These are phyloP conservation scores for Sylvia atricapilla DNA, from an alignment of 2,113 vertebrate genomes.

Conservation along the genomic window DNA sequence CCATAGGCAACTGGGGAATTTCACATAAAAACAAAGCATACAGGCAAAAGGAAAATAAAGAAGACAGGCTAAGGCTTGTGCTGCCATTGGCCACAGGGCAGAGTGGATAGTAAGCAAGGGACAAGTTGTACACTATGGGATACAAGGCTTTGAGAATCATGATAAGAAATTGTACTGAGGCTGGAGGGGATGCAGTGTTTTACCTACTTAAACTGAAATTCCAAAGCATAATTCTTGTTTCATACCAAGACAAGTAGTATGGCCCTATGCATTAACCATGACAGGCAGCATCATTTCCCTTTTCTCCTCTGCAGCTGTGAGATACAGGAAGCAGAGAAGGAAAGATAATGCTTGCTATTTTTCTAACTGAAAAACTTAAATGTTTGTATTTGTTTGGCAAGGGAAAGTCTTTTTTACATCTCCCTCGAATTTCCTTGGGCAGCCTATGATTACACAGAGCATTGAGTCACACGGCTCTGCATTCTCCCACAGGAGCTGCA, in stretches of 20 bases:
- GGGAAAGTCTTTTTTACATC: neutral
- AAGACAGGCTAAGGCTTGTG: neutral
- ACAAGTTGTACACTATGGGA: neutral
- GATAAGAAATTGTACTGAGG: neutral
- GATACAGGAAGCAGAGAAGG: neutral
- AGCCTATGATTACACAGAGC: neutral
- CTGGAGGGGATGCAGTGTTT: neutral
- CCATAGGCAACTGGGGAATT: fast-evolving
- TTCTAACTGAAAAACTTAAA: neutral
- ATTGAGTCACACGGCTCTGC: neutral
- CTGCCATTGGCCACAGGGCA: neutral
- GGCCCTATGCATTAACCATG: neutral
- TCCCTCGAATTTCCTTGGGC: neutral
- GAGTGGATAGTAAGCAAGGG: neutral
- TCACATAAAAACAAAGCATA: neutral
- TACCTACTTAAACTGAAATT: neutral
- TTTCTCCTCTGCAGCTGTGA: neutral
- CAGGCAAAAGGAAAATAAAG: neutral
- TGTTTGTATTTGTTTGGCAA: neutral
- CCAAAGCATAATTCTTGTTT: neutral
- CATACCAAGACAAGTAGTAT: neutral
- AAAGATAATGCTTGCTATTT: neutral
- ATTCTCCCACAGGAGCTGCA: neutral
- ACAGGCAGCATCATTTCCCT: neutral
- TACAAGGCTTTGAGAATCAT: neutral